phyloP scores from a whole-genome alignment of 2,888 invertebrate species.

The Andricus curvator region DNA sequence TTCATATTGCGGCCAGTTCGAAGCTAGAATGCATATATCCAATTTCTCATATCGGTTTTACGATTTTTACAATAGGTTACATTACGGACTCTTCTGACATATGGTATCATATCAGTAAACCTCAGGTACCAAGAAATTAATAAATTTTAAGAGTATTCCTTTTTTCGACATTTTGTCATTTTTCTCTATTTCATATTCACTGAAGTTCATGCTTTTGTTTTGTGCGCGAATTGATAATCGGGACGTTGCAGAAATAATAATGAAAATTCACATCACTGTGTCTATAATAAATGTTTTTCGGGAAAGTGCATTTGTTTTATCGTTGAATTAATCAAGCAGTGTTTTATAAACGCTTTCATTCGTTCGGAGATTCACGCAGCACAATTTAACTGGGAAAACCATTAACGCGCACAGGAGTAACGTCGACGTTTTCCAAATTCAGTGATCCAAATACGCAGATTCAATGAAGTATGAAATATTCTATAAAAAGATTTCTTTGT shows the following conservation, averaged over 20 bases:
- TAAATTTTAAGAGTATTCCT: neutral
- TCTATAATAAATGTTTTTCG: slow-evolving; percentile 8
- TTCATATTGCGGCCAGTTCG: slow-evolving; percentile 24
- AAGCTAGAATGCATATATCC: slow-evolving; percentile 30
- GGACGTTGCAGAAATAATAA: neutral
- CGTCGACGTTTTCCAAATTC: neutral
- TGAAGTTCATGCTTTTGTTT: neutral
- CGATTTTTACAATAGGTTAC: slow-evolving; percentile 31
- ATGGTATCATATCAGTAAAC: neutral
- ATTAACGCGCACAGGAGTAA: slow-evolving; percentile 1
- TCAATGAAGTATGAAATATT: slow-evolving; percentile 18
- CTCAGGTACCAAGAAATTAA: neutral
- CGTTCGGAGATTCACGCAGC: neutral
- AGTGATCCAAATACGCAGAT: slow-evolving; percentile 9
- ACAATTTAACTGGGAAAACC: slow-evolving; percentile 10
- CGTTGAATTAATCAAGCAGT: slow-evolving; percentile 10
- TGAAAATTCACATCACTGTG: neutral
- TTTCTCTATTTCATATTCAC: neutral
- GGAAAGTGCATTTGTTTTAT: slow-evolving; percentile 20
- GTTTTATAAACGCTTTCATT: slow-evolving; percentile 7
- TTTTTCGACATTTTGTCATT: neutral
- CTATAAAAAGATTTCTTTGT: neutral
- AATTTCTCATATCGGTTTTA: slow-evolving; percentile 35
- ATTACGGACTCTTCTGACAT: slow-evolving; percentile 13
- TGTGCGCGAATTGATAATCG: neutral